Evolutionary conservation across 2,888 invertebrate genomes (phyloP).

Genomic region (Ophioninae sp.): DNA sequence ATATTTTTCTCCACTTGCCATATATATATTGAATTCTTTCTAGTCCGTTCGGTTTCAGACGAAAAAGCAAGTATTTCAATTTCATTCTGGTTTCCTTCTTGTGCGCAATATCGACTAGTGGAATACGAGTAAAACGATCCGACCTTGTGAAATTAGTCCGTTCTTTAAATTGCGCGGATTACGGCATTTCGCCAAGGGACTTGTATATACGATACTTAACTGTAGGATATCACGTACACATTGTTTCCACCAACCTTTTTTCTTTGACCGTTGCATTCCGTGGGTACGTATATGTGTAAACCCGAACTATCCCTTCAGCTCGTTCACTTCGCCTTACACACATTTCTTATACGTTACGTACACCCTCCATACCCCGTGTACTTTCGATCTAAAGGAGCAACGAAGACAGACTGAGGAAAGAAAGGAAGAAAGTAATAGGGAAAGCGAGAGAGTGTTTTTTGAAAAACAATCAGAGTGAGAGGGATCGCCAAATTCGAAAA

Average conservation of each 20-base stretch:
- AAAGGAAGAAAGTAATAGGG: neutral
- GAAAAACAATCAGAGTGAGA: too few relatives aligned
- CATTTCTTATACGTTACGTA: slow-evolving; percentile 26
- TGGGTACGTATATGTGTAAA: neutral
- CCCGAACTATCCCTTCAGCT: neutral
- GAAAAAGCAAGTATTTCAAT: slow-evolving; percentile 23
- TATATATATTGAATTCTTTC: neutral
- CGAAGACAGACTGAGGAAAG: neutral
- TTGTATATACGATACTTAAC: neutral
- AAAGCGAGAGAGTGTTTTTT: neutral
- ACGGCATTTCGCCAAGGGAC: neutral
- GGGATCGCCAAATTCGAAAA: too few relatives aligned
- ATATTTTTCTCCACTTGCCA: too few relatives aligned
- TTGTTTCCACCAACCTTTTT: slow-evolving; percentile 15
- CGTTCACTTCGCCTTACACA: slow-evolving; percentile 20
- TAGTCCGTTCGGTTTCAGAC: neutral
- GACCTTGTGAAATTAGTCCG: neutral
- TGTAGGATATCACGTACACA: neutral
- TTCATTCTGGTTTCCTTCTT: neutral
- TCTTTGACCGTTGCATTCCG: slow-evolving; percentile 18
- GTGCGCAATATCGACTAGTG: neutral
- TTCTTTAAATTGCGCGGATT: neutral
- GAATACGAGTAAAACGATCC: neutral
- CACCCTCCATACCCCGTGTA: slow-evolving; percentile 46
- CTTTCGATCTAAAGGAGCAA: slow-evolving; percentile 51